Base-by-base conservation (phyloP, 1,140 invertebrate species). In the Phthorimaea operculella region DNA sequence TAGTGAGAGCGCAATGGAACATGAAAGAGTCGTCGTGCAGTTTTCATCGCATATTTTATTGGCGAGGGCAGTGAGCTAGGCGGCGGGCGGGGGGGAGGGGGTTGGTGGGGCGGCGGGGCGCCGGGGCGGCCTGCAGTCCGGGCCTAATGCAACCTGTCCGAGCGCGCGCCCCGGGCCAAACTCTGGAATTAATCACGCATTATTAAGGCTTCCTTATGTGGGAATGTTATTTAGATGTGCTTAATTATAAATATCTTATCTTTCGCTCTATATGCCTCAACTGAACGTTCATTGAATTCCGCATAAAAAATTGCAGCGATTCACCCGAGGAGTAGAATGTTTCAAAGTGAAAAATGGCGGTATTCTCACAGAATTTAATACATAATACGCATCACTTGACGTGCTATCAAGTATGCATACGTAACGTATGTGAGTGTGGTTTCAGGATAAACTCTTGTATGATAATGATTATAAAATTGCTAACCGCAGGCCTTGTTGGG, bases 181-280 rank as follows among this genome's bases (percentile, higher is more conserved):
- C 59, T 62, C 54, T 52, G 56, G 60, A 66, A 70, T 68, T 72
- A 70, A 72, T 68, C 68, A 70, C 62, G 58, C 55, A 51, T 51
- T 61, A 63, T 68, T 66, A 72, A 61, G 58, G 57, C 66, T 66
- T 66, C 60, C 70, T 73, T 67, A 58, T 62, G 62, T 57, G 55
- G 34, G 51, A 53, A 54, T 52, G 51, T 47, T 57, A 54, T 57
- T 50, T 50, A 50, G 48, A 36, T 39, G 51, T 18, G 15, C 51
- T 39, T 57, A 60, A 57, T 58, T 58, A 58, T 54, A 57, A 52
- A 52, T 17, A 52, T 52, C 33, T 52, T 39, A 34, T 39, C 12
- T 47, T 39, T 12, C 36, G 36, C 36, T 39, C 36, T n/a, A n/a
- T 9, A 39, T 39, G 36, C n/a, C 8, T 39, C 4, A 39, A 39